Conservation (phyloP, 1,140 invertebrate species). For the Schlechtendalia chinensis region DNA sequence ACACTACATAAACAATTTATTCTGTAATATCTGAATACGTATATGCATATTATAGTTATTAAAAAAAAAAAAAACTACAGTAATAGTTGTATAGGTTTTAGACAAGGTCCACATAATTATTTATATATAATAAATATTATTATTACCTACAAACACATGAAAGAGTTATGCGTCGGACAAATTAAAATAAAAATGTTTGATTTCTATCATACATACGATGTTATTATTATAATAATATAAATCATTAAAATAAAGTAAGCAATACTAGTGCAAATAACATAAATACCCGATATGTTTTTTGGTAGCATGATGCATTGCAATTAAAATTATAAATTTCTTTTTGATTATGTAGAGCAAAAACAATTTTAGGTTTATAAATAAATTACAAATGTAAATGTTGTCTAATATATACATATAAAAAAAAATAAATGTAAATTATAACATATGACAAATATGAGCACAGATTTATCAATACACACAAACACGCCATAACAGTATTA, state of each 20-base stretch:
- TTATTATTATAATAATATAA: not conserved
- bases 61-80: not conserved
- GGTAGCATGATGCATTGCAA: not conserved
- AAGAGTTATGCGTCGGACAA: not conserved
- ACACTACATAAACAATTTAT: not conserved
- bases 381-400: not conserved
- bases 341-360: constrained; percentile 7
- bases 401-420: not conserved
- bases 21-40: not conserved
- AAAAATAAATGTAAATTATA: not conserved
- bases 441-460: not conserved
- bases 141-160: not conserved
- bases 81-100: not conserved
- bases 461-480: not conserved
- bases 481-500: not conserved
- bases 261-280: not conserved
- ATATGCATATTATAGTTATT: not conserved
- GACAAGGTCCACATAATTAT: not conserved
- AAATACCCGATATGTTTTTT: constrained; percentile 18
- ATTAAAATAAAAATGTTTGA: not conserved
- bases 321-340: not conserved
- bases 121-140: not conserved
- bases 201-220: not conserved
- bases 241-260: constrained; percentile 10
- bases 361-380: not conserved